Percentiles rank a stretch among this genome's conserved stretches.
phyloP scores from a whole-genome alignment of 2,797 vertebrate genomes.

The Tiaroga cobitis region DNA sequence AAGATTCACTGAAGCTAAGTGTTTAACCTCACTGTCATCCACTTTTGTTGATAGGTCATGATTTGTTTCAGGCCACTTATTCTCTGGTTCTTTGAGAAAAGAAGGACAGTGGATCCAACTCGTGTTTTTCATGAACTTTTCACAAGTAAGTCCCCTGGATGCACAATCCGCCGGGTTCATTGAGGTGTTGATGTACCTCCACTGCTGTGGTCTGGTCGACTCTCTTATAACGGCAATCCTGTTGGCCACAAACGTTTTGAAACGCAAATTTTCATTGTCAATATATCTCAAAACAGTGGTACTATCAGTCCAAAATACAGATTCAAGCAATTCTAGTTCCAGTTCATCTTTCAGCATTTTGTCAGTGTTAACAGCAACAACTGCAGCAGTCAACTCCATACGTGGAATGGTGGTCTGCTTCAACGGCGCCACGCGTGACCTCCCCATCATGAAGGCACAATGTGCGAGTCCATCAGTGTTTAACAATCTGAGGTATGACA shows the following conservation, averaged over 20 bases:
- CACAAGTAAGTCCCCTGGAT: slow-evolving; percentile 12
- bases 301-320: too few species aligned
- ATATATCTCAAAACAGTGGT: too few species aligned
- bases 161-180: slow-evolving; percentile 42
- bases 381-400: too few species aligned
- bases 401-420: not conserved
- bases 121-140: not conserved
- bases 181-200: slow-evolving; percentile 30
- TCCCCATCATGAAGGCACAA: slow-evolving; percentile 22
- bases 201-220: not conserved
- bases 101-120: not conserved
- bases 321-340: too few species aligned
- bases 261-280: too few species aligned
- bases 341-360: too few species aligned
- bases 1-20: too few species aligned
- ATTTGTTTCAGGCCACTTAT: too few species aligned
- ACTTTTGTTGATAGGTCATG: too few species aligned
- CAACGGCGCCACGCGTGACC: not conserved
- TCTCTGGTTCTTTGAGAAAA: not conserved
- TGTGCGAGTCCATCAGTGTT: slow-evolving; percentile 22
- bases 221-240: slow-evolving; percentile 30
- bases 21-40: too few species aligned
- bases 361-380: too few species aligned
- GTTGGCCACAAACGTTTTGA: too few species aligned
- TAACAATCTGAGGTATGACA: slow-evolving; percentile 30